Evolutionary conservation across 2,113 vertebrate species (phyloP).

Genomic region (Hoplias malabaricus): DNA sequence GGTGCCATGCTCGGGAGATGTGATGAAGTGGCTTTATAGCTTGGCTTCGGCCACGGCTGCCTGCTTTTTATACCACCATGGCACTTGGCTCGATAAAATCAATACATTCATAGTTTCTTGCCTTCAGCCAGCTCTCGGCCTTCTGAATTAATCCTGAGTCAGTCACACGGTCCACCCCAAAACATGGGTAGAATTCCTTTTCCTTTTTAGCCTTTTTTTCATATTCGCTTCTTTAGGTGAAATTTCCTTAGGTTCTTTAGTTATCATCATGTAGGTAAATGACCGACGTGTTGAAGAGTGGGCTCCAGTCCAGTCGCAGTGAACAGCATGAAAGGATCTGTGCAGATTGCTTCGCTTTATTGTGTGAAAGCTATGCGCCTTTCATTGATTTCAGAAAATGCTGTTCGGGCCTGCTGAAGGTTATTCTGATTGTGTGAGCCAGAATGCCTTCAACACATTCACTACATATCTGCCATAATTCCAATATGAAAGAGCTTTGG

Average conservation of each 20-base stretch:
- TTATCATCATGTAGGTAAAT: neutral
- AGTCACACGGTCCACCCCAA: slow-evolving; percentile 22
- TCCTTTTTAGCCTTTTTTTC: neutral
- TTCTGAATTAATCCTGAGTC: slow-evolving; percentile 41
- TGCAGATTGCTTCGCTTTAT: neutral
- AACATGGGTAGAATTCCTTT: neutral
- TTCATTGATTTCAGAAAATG: slow-evolving; percentile 29
- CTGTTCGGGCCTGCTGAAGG: neutral
- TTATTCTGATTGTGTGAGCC: slow-evolving; percentile 10
- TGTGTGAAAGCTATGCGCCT: slow-evolving; percentile 39
- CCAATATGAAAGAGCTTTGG: neutral
- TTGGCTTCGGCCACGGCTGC: slow-evolving; percentile 2
- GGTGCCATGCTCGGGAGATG: slow-evolving; percentile 21
- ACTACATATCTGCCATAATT: neutral
- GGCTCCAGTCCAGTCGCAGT: neutral
- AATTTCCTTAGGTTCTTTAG: no score
- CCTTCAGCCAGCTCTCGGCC: slow-evolving; percentile 30
- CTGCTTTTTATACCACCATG: slow-evolving; percentile 43
- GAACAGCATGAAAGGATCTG: neutral
- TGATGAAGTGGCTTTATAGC: slow-evolving; percentile 46
- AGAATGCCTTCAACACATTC: neutral
- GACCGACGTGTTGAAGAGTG: neutral
- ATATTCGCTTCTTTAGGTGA: neutral
- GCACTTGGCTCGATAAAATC: slow-evolving; percentile 47
- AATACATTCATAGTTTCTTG: slow-evolving; percentile 45